A percentile compares a stretch with the other conserved stretches of the same genome.
These are phyloP conservation scores for Ormyrus labotus DNA, from an alignment of 2,888 invertebrate genomes.

Conservation along the genomic window DNA sequence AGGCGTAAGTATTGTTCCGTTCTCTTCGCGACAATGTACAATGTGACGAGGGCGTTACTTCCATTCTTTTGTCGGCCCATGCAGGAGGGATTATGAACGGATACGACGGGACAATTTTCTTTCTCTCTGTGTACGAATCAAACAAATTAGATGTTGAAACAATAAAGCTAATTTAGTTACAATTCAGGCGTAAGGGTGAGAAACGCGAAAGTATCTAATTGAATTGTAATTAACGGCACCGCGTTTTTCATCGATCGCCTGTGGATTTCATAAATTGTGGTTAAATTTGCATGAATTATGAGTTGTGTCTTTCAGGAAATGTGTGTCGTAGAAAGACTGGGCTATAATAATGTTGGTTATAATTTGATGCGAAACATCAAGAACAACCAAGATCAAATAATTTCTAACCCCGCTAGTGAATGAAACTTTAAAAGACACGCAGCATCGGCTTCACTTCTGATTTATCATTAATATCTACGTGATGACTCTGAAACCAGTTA, in stretches of 20 bases:
- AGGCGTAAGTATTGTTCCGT: slow-evolving; percentile 73
- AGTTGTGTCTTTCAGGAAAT: too few species aligned
- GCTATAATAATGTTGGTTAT: too few species aligned
- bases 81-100: slow-evolving; percentile 5
- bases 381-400: too few species aligned
- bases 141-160: slow-evolving; percentile 52
- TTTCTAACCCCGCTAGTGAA: too few species aligned
- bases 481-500: too few species aligned
- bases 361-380: too few species aligned
- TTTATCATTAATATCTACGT: too few species aligned
- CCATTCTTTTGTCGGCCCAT: slow-evolving; percentile 64
- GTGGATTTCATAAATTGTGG: too few species aligned
- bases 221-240: slow-evolving; percentile 5
- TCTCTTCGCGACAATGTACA: slow-evolving; percentile 68
- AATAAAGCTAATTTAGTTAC: slow-evolving; percentile 37
- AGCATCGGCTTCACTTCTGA: too few species aligned
- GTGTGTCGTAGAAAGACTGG: too few species aligned
- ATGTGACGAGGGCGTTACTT: slow-evolving; percentile 73
- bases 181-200: slow-evolving; percentile 5
- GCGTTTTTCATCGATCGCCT: background rate
- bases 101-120: slow-evolving; percentile 26
- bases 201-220: background rate
- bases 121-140: slow-evolving; percentile 9
- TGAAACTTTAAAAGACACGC: too few species aligned
- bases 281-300: too few species aligned